Base-by-base conservation (phyloP, 2,113 vertebrate species). In the Scortum barcoo region DNA sequence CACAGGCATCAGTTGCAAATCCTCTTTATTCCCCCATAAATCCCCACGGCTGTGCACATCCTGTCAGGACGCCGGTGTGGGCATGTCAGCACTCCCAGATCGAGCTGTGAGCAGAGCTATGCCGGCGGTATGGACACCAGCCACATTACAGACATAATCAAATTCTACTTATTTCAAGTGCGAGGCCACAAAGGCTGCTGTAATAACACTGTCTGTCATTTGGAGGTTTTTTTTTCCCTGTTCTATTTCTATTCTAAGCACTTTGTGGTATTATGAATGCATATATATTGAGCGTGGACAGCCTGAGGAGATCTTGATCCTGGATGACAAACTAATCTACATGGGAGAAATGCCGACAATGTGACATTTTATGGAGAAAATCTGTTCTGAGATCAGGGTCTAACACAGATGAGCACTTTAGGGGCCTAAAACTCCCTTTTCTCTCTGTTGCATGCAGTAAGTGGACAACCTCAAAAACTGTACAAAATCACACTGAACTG, bases 11-110 rank as follows among this genome's bases (percentile, higher is more conserved):
- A 91, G 88, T 86, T 84, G 85, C 89, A 94, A 94, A 95, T 93
- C 92, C 92, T 90, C 85, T 95, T 94, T 91, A 95, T 94, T 94
- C 89, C 91, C 80, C 81, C 75, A 90, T 94, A 93, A 95, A 95
- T 94, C 90, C 90, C 85, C 76, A 73, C 56, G 81, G 84, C 88
- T 88, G 88, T 85, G 86, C 90, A 92, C 89, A 85, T 92, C 87
- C 89, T 93, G 93, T 92, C 93, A 92, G 86, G 90, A 86, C 58
- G 80, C 46, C 57, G 81, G 85, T 80, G 86, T 88, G 81, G 86
- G 84, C 80, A 89, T 89, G 91, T 92, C 90, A 92, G 85, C 87
- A 62, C 84, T 87, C 79, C 81, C 84, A 54, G 71, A 78, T 84
- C 56, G 30, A 88, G 72, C 84, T 4, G 40, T 7, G 57, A 89